Conservation (phyloP, 2,888 invertebrate genomes). For the Spisula solida region DNA sequence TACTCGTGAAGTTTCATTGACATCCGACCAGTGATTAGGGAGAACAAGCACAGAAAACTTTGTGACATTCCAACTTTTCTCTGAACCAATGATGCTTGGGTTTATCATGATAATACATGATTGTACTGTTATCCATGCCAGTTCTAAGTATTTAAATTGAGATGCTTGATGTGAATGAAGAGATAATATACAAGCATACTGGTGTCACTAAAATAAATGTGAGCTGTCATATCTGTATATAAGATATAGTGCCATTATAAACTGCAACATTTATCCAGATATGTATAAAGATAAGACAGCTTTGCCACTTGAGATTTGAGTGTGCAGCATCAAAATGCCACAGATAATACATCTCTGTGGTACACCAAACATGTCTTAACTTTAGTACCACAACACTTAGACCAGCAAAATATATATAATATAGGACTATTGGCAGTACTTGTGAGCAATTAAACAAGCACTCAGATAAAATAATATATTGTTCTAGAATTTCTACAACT, state of each 20-base stretch:
- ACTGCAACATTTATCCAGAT: neutral
- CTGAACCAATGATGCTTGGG: no score
- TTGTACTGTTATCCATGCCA: neutral
- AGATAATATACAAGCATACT: neutral
- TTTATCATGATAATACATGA: no score
- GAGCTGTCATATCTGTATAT: neutral
- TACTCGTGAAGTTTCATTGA: no score
- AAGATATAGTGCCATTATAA: neutral
- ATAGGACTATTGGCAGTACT: neutral
- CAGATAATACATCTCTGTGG: neutral
- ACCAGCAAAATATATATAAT: neutral
- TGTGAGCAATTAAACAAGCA: neutral
- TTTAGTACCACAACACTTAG: neutral
- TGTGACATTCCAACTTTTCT: no score
- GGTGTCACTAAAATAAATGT: neutral
- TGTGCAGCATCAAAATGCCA: neutral
- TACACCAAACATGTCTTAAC: neutral
- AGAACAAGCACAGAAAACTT: no score
- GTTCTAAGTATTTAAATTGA: neutral
- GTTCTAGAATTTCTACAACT: neutral
- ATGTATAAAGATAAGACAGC: neutral
- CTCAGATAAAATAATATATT: neutral
- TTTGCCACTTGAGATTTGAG: neutral
- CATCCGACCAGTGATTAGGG: no score
- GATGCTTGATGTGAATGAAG: neutral